Percentiles rank a stretch among this genome's conserved stretches.
Conservation (phyloP, 1,140 invertebrate genomes). For the Drosophila nigrodunni region DNA sequence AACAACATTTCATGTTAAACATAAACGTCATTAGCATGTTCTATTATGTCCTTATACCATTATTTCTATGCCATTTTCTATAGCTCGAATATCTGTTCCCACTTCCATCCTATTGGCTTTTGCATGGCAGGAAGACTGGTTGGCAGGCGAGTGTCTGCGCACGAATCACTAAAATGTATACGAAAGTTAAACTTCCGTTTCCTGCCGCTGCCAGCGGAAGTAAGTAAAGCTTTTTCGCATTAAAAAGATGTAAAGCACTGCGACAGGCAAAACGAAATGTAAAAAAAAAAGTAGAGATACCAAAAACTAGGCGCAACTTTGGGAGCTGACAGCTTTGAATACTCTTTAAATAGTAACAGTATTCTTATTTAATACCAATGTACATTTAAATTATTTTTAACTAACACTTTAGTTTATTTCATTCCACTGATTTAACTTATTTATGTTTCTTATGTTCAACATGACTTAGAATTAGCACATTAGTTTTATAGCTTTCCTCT, state of each 20-base stretch:
- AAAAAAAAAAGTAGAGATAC: conserved; percentile 29
- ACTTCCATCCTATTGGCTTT: conserved; percentile 9
- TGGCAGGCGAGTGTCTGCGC: conserved; percentile 61
- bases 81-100: conserved; percentile 3
- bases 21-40: conserved; percentile 43
- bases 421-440: too few relatives aligned
- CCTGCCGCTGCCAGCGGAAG: conserved; percentile 73
- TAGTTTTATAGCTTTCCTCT: too few relatives aligned
- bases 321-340: conserved; percentile 5
- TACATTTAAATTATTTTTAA: too few relatives aligned
- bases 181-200: conserved; percentile 83
- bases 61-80: not conserved
- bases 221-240: conserved; percentile 82
- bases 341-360: conserved; percentile 4
- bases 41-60: not conserved
- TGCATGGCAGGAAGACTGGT: conserved; percentile 5
- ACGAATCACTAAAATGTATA: conserved; percentile 82
- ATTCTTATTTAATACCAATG: not conserved
- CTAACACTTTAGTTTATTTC: too few relatives aligned
- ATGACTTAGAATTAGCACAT: too few relatives aligned
- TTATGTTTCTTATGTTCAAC: too few relatives aligned
- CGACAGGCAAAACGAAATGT: conserved; percentile 58
- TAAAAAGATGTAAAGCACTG: conserved; percentile 79
- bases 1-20: conserved; percentile 36
- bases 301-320: conserved; percentile 4